Base-by-base conservation (phyloP, 2,888 invertebrate species). In the Cephus nigrinus region DNA sequence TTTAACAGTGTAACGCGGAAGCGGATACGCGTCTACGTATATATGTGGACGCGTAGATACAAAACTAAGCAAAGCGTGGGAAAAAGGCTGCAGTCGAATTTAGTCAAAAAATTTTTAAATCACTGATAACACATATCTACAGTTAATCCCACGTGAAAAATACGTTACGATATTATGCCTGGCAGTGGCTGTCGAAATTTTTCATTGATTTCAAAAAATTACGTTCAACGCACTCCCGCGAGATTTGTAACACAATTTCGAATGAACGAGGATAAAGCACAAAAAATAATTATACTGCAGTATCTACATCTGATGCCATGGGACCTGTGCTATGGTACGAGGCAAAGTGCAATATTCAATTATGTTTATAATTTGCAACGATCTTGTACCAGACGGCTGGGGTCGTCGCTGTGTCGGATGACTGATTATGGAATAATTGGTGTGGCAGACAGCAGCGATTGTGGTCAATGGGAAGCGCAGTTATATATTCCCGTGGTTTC, bases 1-100 rank as follows among this genome's bases (percentile, higher is more conserved):
- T 84, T 85, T 86, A 84, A 84, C 83, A 83, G 83, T 79, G 80
- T 83, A 82, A 85, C 80, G 81, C 80, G 71, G 31, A 71, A 71
- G 33, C 33, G 33, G 12, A 71, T 71, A 71, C 31, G 31, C 12
- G 31, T 71, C n/a, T 32, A 71, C 71, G 31, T 33, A 11, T 11
- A 12, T 15, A 33, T 11, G 31, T 33, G 33, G 1, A 33, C 5
- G 71, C 33, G 71, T 23, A 71, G 71, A 33, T 71, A 30, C 31
- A 23, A 55, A 55, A 55, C 55, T 55, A 55, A 55, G 55, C 23
- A 55, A 55, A 55, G 55, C 55, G 23, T 55, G 23, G 55, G 9
- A 55, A 55, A 23, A 9, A 9, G 9, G 55, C 23, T 55, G 23
- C 1, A 23, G 55, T 9, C 9, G 23, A 55, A 23, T 55, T 55